These are phyloP conservation scores for Cochlearius cochlearius DNA, from an alignment of 2,113 vertebrate species.

Conservation along the genomic window DNA sequence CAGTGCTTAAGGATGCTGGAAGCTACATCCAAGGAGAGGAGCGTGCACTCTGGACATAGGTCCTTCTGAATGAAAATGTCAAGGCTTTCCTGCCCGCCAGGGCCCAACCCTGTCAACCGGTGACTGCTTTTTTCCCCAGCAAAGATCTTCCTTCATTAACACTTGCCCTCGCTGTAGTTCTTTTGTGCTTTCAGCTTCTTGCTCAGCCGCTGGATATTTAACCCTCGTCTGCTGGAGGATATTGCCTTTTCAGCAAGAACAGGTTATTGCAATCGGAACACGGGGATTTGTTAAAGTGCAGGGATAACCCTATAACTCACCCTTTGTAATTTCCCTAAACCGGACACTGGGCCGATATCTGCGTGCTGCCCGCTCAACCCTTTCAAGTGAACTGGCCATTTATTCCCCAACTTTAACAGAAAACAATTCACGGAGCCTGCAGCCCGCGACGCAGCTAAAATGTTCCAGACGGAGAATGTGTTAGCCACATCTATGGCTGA, in stretches of 20 bases:
- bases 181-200: background rate
- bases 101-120: background rate
- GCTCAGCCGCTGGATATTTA: background rate
- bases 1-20: background rate
- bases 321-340: background rate
- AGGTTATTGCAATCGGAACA: background rate
- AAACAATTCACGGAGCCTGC: background rate
- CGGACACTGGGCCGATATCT: background rate
- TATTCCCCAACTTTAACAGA: background rate
- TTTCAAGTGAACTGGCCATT: background rate
- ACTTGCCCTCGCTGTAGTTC: background rate
- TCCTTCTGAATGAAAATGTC: background rate
- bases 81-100: background rate
- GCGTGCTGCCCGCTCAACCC: background rate
- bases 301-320: background rate
- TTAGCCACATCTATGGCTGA: slow-evolving; percentile 16
- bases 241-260: background rate
- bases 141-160: background rate
- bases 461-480: background rate
- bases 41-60: rapidly evolving
- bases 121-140: background rate
- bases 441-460: background rate
- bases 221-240: background rate
- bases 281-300: background rate
- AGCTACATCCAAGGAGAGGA: background rate